Conservation (phyloP, 2,113 vertebrate genomes). For the Lethenteron reissneri region DNA sequence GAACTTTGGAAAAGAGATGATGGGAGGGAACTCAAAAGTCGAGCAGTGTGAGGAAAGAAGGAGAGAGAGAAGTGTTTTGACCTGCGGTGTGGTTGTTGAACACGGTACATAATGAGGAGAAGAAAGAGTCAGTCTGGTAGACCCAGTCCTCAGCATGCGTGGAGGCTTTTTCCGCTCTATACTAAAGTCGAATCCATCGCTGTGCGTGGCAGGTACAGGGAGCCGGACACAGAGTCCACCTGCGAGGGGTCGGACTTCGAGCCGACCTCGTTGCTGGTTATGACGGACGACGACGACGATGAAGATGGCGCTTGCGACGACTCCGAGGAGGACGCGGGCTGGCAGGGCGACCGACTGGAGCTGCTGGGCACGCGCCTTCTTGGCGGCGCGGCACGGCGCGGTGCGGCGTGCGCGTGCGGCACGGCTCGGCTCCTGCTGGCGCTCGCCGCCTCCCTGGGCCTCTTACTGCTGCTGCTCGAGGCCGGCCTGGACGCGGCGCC, state of each 20-base stretch:
- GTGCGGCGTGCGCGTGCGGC: conserved; percentile 12
- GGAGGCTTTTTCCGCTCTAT: no score
- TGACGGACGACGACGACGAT: neutral
- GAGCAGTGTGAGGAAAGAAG: no score
- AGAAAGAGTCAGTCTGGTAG: no score
- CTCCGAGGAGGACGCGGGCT: neutral
- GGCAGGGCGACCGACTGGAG: conserved; percentile 12
- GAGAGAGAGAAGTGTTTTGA: no score
- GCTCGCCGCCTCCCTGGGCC: conserved; percentile 38
- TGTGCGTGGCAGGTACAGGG: neutral
- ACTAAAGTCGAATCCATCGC: neutral
- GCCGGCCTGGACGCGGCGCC: conserved; percentile 87
- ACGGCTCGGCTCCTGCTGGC: conserved; percentile 54
- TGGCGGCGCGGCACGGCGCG: neutral
- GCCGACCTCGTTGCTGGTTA: neutral
- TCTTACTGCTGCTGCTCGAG: conserved; percentile 76
- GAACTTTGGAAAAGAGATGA: no score
- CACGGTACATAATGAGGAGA: no score
- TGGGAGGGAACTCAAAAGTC: no score
- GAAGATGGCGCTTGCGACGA: neutral
- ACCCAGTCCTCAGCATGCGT: no score
- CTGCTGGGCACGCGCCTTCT: neutral
- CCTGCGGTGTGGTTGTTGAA: no score
- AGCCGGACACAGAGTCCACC: neutral
- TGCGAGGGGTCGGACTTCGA: conserved; percentile 1